Conservation (phyloP, 2,113 vertebrate genomes). For the Pachypanchax playfairii region DNA sequence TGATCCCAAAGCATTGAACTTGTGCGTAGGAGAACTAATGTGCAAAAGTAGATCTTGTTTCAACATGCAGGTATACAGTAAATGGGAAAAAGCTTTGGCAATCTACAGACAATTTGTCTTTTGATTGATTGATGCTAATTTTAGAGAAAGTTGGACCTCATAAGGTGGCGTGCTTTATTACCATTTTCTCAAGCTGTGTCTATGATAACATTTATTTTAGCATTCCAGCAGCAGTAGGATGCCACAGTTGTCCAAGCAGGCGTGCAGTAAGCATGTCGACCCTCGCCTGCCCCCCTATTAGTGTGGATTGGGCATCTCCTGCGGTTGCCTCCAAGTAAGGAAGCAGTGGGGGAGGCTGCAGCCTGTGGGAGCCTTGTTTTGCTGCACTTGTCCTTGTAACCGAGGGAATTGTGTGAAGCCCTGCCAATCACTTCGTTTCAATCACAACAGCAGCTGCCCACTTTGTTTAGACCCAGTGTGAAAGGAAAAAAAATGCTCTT, state of each 20-base stretch:
- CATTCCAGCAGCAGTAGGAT: constrained; percentile 9
- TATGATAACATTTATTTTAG: constrained; percentile 8
- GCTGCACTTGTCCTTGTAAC: constrained; percentile 31
- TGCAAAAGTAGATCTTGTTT: constrained; percentile 45
- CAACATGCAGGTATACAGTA: constrained; percentile 33
- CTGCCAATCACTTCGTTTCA: constrained; percentile 65
- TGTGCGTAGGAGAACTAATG: constrained; percentile 47
- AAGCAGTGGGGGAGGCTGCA: constrained; percentile 41
- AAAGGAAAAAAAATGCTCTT: constrained; percentile 4
- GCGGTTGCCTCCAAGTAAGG: constrained; percentile 52
- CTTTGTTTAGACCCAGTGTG: constrained; percentile 26
- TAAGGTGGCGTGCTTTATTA: neutral
- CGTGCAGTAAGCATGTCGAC: constrained; percentile 15
- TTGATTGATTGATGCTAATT: constrained; percentile 17
- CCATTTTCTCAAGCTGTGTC: neutral
- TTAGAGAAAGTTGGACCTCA: neutral
- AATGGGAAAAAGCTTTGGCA: constrained; percentile 22
- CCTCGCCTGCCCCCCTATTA: constrained; percentile 35
- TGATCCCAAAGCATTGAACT: constrained; percentile 77
- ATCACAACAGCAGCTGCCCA: constrained; percentile 28
- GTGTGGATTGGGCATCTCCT: constrained; percentile 25
- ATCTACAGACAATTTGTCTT: constrained; percentile 49
- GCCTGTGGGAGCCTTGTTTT: constrained; percentile 61
- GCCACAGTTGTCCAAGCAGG: constrained; percentile 14
- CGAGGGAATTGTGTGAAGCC: constrained; percentile 44